A percentile compares a stretch with the other conserved stretches of the same genome.
Conservation (phyloP, 2,113 vertebrate genomes). For the Perca schrenkii region DNA sequence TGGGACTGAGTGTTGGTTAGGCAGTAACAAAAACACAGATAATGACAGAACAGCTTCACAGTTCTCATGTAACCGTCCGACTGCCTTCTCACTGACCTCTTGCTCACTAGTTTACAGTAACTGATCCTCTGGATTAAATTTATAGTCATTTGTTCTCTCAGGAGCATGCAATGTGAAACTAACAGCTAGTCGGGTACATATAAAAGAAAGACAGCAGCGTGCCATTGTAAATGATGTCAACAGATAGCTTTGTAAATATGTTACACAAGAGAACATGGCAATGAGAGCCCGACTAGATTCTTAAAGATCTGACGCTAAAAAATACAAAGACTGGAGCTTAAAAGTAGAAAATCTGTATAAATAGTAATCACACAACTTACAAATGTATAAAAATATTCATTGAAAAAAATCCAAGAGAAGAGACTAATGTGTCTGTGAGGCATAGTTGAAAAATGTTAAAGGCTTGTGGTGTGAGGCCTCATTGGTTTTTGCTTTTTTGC, state of each 20-base stretch:
- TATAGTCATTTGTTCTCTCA: slow-evolving; percentile 27
- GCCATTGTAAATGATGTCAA: slow-evolving; percentile 31
- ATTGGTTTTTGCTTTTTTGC: slow-evolving; percentile 20
- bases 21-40: slow-evolving; percentile 55
- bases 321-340: slow-evolving; percentile 55
- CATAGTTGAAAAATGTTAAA: slow-evolving; percentile 38
- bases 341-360: slow-evolving; percentile 83
- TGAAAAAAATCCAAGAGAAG: slow-evolving; percentile 45
- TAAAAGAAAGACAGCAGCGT: slow-evolving; percentile 42
- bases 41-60: slow-evolving; percentile 62
- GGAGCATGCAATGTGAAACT: slow-evolving; percentile 13
- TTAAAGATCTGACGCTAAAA: slow-evolving; percentile 30
- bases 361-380: slow-evolving; percentile 76
- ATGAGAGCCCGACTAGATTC: slow-evolving; percentile 20
- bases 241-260: slow-evolving; percentile 43
- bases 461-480: slow-evolving; percentile 21
- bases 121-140: slow-evolving; percentile 21
- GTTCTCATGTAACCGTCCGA: slow-evolving; percentile 65
- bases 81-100: slow-evolving; percentile 19
- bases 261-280: slow-evolving; percentile 35
- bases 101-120: slow-evolving; percentile 9
- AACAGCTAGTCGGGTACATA: slow-evolving; percentile 17
- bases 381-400: slow-evolving; percentile 76
- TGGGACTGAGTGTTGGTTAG: slow-evolving; percentile 38
- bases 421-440: slow-evolving; percentile 43